These are phyloP conservation scores for Amphilophus citrinellus DNA, from an alignment of 2,113 vertebrate species.

Conservation along the genomic window DNA sequence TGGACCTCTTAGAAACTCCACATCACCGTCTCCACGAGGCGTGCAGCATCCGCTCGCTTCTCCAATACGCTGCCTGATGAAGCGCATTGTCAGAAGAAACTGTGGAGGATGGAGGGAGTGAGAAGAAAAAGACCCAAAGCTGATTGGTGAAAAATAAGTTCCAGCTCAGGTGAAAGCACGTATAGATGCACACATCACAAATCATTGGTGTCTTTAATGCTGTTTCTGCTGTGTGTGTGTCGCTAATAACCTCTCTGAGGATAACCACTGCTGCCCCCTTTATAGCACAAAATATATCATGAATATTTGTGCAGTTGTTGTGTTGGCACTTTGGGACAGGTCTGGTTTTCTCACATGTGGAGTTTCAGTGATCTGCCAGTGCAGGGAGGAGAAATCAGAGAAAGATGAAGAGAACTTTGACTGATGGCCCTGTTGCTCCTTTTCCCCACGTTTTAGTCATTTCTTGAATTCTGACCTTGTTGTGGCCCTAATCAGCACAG, in stretches of 20 bases:
- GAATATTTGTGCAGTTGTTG: no score
- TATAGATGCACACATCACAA: no score
- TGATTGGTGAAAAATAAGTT: not conserved
- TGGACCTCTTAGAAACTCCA: not conserved
- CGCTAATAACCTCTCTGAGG: no score
- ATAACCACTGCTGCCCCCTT: no score
- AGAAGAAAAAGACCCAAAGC: not conserved
- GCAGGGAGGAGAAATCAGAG: rapidly evolving
- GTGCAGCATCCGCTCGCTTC: no score
- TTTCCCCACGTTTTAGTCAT: no score
- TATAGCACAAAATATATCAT: no score
- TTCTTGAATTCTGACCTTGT: not conserved
- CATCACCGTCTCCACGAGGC: not conserved
- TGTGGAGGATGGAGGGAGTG: not conserved
- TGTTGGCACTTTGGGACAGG: no score
- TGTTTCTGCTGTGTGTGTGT: no score
- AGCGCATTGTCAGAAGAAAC: not conserved
- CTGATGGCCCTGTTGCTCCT: not conserved
- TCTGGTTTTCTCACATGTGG: not conserved
- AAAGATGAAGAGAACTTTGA: not conserved
- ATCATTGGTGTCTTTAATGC: not conserved
- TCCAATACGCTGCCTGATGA: not conserved
- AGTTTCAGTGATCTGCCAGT: not conserved
- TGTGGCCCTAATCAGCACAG: not conserved
- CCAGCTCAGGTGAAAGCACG: no score